Conservation (phyloP, 1,140 invertebrate species). For the Spodoptera frugiperda region DNA sequence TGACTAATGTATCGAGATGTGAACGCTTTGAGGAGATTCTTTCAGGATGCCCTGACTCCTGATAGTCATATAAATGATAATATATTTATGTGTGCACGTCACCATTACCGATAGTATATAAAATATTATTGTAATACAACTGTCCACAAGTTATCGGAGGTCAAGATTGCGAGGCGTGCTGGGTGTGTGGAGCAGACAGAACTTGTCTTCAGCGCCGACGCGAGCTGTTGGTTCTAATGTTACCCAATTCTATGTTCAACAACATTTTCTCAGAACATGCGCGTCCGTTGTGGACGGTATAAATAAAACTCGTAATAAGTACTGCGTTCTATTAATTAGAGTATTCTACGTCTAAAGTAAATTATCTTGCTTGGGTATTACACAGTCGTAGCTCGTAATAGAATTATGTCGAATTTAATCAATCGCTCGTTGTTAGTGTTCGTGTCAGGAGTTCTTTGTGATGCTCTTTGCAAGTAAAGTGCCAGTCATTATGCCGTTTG, state of each 20-base stretch:
- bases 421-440: conserved; percentile 9
- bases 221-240: too few species aligned
- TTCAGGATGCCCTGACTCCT: not conserved
- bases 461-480: not conserved
- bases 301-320: too few species aligned
- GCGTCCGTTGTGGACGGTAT: too few species aligned
- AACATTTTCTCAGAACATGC: too few species aligned
- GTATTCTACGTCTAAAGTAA: conserved; percentile 6
- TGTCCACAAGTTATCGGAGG: conserved; percentile 31
- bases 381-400: not conserved
- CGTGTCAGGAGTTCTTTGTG: conserved; percentile 1
- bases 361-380: not conserved
- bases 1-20: not conserved
- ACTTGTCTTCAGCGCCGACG: not conserved
- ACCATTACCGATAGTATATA: not conserved
- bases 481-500: conserved; percentile 26
- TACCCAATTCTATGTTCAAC: too few species aligned
- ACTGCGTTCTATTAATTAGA: too few species aligned
- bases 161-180: conserved; percentile 24
- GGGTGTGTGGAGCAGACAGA: too few species aligned
- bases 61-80: not conserved
- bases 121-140: not conserved
- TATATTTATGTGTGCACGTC: not conserved
- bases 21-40: conserved; percentile 1
- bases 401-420: not conserved